Base-by-base conservation (phyloP, 2,113 vertebrate genomes). In the Syngnathus scovelli region DNA sequence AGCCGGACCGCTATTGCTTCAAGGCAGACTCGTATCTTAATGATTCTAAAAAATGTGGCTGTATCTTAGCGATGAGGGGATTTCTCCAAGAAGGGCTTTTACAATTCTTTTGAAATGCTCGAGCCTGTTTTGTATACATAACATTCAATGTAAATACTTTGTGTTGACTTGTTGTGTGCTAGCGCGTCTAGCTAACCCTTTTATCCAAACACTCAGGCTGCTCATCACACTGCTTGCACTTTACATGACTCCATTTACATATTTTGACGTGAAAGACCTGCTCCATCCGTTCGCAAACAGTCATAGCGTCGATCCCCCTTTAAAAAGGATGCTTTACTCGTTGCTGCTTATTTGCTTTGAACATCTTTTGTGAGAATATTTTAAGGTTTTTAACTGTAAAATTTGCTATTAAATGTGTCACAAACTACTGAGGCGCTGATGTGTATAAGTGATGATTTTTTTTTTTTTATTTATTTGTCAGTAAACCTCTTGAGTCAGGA, bases 81-180 rank as follows among this genome's bases (percentile, higher is more conserved):
- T 69, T 58, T 65, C 75, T 74, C 55, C 67, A 10, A 46, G 68
- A 87, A 81, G 77, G 79, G 36, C 8, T 82, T 56, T 68, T 76
- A 41, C 56, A 78, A 81, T 67, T 78, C 73, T 55, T 66, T 9
- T 72, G 54, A 60, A 58, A 7, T 54, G 48, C 0, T 72, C 6
- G 62, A 1, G 18, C 13, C 0, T 16, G 5, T 62, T 56, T 58
- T 64, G 46, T 77, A 60, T 54, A 27, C 49, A 0, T 19, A 19
- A 46, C 18, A 12, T 12, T 36, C 48, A n/a, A 49, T 49, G 18
- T 49, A 7, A 49, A n/a, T 21, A 66, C 3, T 59, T 9, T n/a
- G 2, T 48, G 39, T 67, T 44, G 65, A 43, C 49, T 72, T 73
- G 71, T 61, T 41, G 33, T 76, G 2, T 60, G 23, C 79, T 33